Evolutionary conservation across 2,797 vertebrate species (phyloP), one percentile per base, ranked within the genome.

Genomic region (Protosalanx chinensis): DNA sequence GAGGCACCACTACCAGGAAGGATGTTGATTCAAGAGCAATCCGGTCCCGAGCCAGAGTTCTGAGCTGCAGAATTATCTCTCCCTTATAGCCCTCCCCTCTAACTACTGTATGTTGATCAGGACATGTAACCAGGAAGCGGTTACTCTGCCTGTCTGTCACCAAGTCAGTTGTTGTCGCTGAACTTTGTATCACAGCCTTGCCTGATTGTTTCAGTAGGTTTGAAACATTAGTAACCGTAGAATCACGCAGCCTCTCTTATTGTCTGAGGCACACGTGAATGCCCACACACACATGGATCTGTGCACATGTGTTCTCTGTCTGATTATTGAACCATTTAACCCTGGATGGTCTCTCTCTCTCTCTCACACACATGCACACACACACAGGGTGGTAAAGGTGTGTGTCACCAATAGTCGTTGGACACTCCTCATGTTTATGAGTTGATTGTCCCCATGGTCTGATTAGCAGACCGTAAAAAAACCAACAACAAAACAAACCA

Each of bases 381-480:
- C 10, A 12, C 41, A 53, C 49, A 53, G 10, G 10, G 64, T 49
- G 13, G 37, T 30, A 51, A 15, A 67, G 46, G 41, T 51, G 5
- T 10, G 29, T 51, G 65, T 53, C 12, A 27, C 15, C 15, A 32
- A 51, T 13, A 13, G 20, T 23, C 23, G 37, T 15, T 51, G 41
- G 27, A 6, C 64, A 7, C 58, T 59, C 58, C 58, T 59, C 20
- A 27, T 59, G 23, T 59, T 59, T 59, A 27, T 10, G 7, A 29
- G 58, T 27, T 23, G 46, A 32, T 18, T 20, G 65, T 53, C 65
- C 46, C 27, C 18, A 15, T 29, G 46, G 65, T 12, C 23, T 67
- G 46, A 53, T 67, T 67, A 53, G 41, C 41, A 67, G 41, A 67
- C 46, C 30, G 41, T 18, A 15, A 67, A 67, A 46, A 51, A 46